Evolutionary conservation across 2,888 invertebrate genomes (phyloP).

Genomic region (Nowickia ferox): DNA sequence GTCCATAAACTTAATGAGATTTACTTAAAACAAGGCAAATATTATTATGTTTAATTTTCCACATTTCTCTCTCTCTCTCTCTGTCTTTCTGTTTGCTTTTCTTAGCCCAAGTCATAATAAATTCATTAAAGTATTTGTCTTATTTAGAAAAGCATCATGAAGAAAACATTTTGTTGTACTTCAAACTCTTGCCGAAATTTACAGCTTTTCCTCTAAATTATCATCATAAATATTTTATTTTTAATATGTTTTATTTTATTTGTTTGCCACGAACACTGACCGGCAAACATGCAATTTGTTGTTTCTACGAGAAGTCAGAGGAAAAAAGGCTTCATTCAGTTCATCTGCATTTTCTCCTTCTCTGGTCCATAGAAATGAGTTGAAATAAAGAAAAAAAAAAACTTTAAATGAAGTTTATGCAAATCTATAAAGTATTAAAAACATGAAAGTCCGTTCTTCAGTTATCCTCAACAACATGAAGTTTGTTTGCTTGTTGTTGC

Average conservation of each 20-base stretch:
- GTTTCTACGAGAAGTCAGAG: background rate
- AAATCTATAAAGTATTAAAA: slow-evolving; percentile 51
- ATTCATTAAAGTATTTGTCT: background rate
- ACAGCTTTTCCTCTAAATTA: slow-evolving; percentile 52
- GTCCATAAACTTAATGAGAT: background rate
- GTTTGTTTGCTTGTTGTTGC: background rate
- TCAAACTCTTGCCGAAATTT: slow-evolving; percentile 57
- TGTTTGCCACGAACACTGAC: slow-evolving; percentile 23
- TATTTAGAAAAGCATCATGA: background rate
- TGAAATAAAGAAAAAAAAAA: background rate
- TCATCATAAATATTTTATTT: slow-evolving; percentile 57
- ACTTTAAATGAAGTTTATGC: slow-evolving; percentile 58
- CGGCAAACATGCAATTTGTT: slow-evolving; percentile 49
- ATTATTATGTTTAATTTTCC: slow-evolving; percentile 1
- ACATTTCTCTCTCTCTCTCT: background rate
- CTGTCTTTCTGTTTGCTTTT: background rate
- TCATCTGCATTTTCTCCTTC: slow-evolving; percentile 5
- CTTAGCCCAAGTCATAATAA: background rate
- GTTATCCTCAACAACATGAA: slow-evolving; percentile 21
- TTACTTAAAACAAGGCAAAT: slow-evolving; percentile 3
- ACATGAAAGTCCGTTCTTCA: slow-evolving; percentile 38
- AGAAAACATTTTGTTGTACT: background rate
- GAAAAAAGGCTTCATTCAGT: background rate
- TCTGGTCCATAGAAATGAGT: slow-evolving; percentile 24
- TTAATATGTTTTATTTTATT: slow-evolving; percentile 39